phyloP scores from a whole-genome alignment of 1,140 invertebrate species.

The Drosophila auraria region DNA sequence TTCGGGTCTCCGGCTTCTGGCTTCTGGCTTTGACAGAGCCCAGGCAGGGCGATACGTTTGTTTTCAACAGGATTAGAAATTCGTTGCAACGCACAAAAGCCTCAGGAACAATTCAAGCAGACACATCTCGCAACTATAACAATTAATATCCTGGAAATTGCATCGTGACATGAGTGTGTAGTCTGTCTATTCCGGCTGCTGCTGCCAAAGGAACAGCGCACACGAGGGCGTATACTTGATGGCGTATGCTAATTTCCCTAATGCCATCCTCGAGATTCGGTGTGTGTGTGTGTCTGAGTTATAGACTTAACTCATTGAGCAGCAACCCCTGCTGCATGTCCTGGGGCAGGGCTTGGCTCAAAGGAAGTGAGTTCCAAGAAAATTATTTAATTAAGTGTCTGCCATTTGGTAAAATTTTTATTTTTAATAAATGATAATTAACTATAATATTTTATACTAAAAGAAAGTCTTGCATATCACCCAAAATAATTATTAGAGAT shows the following conservation, averaged over 20 bases:
- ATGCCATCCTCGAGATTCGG: conserved; percentile 46
- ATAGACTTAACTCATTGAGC: conserved; percentile 47
- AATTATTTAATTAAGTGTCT: conserved; percentile 37
- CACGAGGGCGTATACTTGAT: conserved; percentile 76
- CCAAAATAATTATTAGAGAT: neutral
- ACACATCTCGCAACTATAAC: conserved; percentile 83
- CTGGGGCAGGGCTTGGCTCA: neutral
- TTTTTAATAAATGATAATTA: neutral
- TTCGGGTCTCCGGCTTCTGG: conserved; percentile 10
- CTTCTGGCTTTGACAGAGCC: conserved; percentile 66
- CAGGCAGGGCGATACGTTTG: conserved; percentile 70
- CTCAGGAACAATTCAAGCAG: conserved; percentile 82
- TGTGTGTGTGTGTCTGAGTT: conserved; percentile 59
- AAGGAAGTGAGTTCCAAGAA: conserved; percentile 5
- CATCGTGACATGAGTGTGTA: conserved; percentile 54
- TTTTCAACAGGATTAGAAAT: conserved; percentile 82
- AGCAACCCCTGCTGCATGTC: conserved; percentile 24
- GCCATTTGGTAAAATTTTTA: neutral
- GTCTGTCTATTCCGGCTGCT: conserved; percentile 50
- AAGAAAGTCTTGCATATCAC: neutral
- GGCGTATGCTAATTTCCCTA: conserved; percentile 77
- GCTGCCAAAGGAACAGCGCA: conserved; percentile 54
- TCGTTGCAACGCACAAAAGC: conserved; percentile 79
- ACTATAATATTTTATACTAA: no score
- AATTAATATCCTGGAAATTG: conserved; percentile 79